Percentiles rank a stretch among this genome's conserved stretches.
phyloP scores from a whole-genome alignment of 2,888 invertebrate genomes.

The Congeria kusceri region DNA sequence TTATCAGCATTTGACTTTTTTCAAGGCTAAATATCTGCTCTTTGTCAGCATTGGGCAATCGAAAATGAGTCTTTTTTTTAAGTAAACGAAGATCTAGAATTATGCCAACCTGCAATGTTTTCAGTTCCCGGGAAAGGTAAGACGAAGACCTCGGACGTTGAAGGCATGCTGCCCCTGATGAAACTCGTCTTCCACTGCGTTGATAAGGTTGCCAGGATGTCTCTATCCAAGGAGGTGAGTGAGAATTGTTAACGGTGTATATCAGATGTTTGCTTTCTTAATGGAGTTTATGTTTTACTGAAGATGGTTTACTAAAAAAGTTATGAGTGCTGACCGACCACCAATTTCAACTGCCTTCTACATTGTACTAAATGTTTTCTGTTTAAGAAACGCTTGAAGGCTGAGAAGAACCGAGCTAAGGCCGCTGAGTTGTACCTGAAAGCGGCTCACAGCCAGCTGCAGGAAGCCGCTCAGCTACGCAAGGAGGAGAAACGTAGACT shows the following conservation, averaged over 20 bases:
- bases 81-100: too few species aligned
- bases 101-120: conserved; percentile 1
- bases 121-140: conserved; percentile 85
- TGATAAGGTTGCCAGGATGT: conserved; percentile 95
- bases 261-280: too few species aligned
- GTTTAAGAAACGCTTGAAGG: conserved; percentile 92
- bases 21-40: too few species aligned
- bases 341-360: too few species aligned
- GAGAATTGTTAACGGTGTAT: too few species aligned
- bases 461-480: conserved; percentile 97
- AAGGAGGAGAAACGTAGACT: conserved; percentile 96
- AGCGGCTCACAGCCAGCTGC: conserved; percentile 97
- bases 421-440: conserved; percentile 97
- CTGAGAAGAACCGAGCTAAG: conserved; percentile 96
- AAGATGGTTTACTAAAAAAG: too few species aligned
- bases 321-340: too few species aligned
- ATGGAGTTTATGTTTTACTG: too few species aligned
- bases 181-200: conserved; percentile 96
- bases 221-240: conserved; percentile 95
- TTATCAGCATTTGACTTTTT: too few species aligned
- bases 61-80: too few species aligned
- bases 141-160: conserved; percentile 87
- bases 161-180: conserved; percentile 92
- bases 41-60: too few species aligned
- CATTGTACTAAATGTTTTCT: neutral